Base-by-base conservation (phyloP, 2,888 invertebrate species). In the Nomada goodeniana region DNA sequence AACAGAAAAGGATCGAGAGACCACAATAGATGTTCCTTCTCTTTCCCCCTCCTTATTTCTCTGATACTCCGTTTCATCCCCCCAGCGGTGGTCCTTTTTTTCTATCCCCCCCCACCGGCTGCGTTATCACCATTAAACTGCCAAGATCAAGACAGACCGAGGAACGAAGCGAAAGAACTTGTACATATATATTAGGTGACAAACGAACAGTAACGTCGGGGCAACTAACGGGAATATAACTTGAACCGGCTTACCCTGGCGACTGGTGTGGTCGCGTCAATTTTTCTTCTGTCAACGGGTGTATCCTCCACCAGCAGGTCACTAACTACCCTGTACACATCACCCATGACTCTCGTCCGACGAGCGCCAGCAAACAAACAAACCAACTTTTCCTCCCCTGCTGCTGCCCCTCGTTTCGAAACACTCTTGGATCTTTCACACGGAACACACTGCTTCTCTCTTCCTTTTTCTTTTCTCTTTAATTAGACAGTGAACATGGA, bases 261-360 rank as follows among this genome's bases (percentile, higher is more conserved):
- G 57, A 52, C 60, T 36, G 74, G 57, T 52, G 71, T 55, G 61
- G 71, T 63, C 65, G 61, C 52, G 76, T 79, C 63, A 67, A 76
- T 82, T 72, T 82, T 84, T 84, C 85, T 80, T 55, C 76, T 57
- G 63, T 71, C 59, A 60, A 70, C 73, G 82, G 77, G 60, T 77
- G 74, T 88, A 87, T 88, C 87, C 87, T 87, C 68, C 75, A 61
- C 50, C 60, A 79, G 79, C 57, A 57, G 68, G 63, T 86, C 88
- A 88, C 86, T 83, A 86, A 85, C 76, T 80, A 81, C 76, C 86
- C 72, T 67, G 76, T 68, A 77, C 86, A 88, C 85, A 86, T 85
- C 88, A 88, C 83, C 80, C 88, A 88, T 87, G 78, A 83, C 83
- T 78, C 55, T 18, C 64, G 67, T 26, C 68, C 65, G 53, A 55